Conservation (phyloP, 2,888 invertebrate species). For the Muschampia plurimacula region DNA sequence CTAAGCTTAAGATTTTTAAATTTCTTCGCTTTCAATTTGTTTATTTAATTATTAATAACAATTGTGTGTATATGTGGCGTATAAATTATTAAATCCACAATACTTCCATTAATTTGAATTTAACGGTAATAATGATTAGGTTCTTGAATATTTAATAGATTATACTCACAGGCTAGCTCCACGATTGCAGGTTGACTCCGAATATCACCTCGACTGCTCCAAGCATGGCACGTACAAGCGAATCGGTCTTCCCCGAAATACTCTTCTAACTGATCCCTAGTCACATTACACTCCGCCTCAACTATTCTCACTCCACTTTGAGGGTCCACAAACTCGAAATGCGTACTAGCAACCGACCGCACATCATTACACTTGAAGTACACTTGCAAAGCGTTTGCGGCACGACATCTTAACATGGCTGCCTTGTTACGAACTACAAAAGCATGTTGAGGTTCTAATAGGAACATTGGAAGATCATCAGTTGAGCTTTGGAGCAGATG, state of each 20-base stretch:
- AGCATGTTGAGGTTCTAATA: slow-evolving; percentile 94
- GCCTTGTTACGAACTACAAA: slow-evolving; percentile 97
- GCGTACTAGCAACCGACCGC: slow-evolving; percentile 88
- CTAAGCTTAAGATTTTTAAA: neutral
- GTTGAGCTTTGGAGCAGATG: slow-evolving; percentile 84
- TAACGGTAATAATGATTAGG: too few relatives aligned
- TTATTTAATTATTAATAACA: neutral
- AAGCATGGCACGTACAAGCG: slow-evolving; percentile 97
- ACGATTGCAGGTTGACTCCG: slow-evolving; percentile 95
- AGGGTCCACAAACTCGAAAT: slow-evolving; percentile 95
- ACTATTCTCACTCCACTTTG: slow-evolving; percentile 95
- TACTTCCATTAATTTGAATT: too few relatives aligned
- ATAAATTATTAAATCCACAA: too few relatives aligned
- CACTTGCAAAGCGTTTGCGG: slow-evolving; percentile 94
- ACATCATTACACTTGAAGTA: slow-evolving; percentile 97
- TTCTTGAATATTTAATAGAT: neutral
- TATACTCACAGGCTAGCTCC: slow-evolving; percentile 97
- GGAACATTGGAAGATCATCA: slow-evolving; percentile 93
- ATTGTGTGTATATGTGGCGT: too few relatives aligned
- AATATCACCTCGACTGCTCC: slow-evolving; percentile 94
- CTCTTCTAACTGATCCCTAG: slow-evolving; percentile 96
- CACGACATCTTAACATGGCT: slow-evolving; percentile 95
- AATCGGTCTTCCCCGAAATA: slow-evolving; percentile 96
- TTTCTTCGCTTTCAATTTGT: neutral
- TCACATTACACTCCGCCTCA: slow-evolving; percentile 95